Percentiles rank a stretch among this genome's conserved stretches.
phyloP scores from a whole-genome alignment of 2,888 invertebrate species.

The Volucella zonaria region DNA sequence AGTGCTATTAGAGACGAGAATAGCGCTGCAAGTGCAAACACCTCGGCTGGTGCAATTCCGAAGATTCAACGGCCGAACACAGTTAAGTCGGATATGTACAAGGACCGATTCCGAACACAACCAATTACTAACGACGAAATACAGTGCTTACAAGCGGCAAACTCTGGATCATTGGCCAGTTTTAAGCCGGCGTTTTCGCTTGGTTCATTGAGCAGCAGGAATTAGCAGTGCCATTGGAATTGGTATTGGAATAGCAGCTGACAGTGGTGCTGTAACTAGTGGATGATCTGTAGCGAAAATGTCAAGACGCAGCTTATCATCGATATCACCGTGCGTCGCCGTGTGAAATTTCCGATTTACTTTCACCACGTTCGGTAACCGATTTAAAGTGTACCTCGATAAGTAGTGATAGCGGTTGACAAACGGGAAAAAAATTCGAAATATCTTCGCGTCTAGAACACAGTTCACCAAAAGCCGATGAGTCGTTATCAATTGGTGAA shows the following conservation, averaged over 20 bases:
- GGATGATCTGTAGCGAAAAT: constrained; percentile 72
- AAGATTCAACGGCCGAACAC: constrained; percentile 82
- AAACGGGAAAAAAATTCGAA: constrained; percentile 74
- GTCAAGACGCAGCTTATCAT: constrained; percentile 77
- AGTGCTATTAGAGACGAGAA: constrained; percentile 35
- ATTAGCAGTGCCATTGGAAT: neutral
- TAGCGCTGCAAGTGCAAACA: constrained; percentile 28
- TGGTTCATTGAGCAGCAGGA: constrained; percentile 76
- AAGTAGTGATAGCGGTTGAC: constrained; percentile 76
- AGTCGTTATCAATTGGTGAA: constrained; percentile 74
- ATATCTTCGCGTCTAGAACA: constrained; percentile 73
- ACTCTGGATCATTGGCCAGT: constrained; percentile 78
- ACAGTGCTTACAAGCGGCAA: constrained; percentile 82
- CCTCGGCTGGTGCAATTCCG: constrained; percentile 81
- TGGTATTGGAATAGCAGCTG: too few species aligned
- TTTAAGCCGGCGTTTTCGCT: constrained; percentile 81
- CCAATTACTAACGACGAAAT: constrained; percentile 90
- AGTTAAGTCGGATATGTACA: constrained; percentile 83
- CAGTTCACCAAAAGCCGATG: constrained; percentile 78
- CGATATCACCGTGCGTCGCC: constrained; percentile 75
- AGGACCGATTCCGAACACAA: constrained; percentile 89
- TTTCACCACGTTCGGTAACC: constrained; percentile 73
- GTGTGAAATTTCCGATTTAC: constrained; percentile 73
- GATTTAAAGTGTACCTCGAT: constrained; percentile 75
- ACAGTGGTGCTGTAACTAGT: neutral